phyloP scores from a whole-genome alignment of 2,888 invertebrate genomes.

The Ormyrus thymus region DNA sequence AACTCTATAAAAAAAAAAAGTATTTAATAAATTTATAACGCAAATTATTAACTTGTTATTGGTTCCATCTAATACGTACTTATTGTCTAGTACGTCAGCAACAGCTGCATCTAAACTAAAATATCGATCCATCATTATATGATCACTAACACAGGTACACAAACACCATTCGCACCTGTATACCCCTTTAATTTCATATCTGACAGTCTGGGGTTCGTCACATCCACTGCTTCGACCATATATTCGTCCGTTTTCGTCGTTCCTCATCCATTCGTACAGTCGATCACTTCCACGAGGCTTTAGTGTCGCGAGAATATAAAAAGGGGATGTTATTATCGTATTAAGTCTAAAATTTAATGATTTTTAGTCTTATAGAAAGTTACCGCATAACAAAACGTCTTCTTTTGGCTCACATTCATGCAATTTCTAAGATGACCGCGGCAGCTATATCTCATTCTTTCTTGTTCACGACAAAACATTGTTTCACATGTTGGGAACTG shows the following conservation, averaged over 20 bases:
- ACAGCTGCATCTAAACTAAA: constrained; percentile 82
- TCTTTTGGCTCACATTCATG: too few species aligned
- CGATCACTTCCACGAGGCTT: too few species aligned
- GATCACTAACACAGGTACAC: constrained; percentile 88
- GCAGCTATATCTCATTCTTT: too few species aligned
- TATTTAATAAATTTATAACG: not conserved
- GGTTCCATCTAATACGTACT: constrained; percentile 58
- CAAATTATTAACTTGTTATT: not conserved
- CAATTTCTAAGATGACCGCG: too few species aligned
- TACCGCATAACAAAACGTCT: too few species aligned
- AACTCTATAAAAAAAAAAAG: constrained; percentile 78
- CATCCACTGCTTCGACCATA: not conserved
- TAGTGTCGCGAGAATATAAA: too few species aligned
- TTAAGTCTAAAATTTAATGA: too few species aligned
- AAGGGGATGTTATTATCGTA: too few species aligned
- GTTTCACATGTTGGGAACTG: too few species aligned
- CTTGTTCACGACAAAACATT: too few species aligned
- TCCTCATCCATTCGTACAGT: too few species aligned
- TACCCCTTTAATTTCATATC: not conserved
- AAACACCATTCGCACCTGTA: constrained; percentile 82
- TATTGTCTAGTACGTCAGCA: constrained; percentile 66
- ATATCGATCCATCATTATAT: constrained; percentile 84
- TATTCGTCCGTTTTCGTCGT: not conserved
- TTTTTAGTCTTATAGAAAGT: too few species aligned
- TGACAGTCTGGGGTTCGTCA: not conserved